Evolutionary conservation across 2,113 vertebrate genomes (phyloP).

Genomic region (Clarias batrachus): DNA sequence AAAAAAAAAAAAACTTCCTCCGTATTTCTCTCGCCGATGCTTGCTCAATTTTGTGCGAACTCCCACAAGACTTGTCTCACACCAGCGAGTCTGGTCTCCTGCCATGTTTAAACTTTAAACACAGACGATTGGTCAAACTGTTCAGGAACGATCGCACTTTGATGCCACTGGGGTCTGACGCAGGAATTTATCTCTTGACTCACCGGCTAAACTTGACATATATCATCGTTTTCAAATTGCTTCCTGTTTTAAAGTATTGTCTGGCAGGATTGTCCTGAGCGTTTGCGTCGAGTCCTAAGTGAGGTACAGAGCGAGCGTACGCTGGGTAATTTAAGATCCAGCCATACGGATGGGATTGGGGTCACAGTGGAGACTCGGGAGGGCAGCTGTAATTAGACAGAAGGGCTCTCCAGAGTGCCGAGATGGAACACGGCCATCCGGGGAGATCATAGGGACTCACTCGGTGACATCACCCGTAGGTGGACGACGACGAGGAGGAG

Average conservation of each 20-base stretch:
- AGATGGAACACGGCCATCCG: slow-evolving; percentile 56
- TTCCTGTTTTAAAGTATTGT: not conserved
- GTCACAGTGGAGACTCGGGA: slow-evolving; percentile 63
- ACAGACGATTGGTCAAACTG: no score
- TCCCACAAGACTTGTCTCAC: no score
- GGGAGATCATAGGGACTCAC: slow-evolving; percentile 43
- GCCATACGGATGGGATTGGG: slow-evolving; percentile 67
- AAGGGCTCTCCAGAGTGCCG: slow-evolving; percentile 68
- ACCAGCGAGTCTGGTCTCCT: no score
- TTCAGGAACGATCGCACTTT: no score
- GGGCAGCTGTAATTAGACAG: slow-evolving; percentile 71
- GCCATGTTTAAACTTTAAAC: no score
- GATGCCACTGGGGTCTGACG: not conserved
- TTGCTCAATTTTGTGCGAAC: no score
- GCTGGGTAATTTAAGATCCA: slow-evolving; percentile 71
- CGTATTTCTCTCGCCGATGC: no score
- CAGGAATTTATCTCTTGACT: not conserved
- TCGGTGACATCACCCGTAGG: slow-evolving; percentile 50
- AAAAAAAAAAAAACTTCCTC: no score
- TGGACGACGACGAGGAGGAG: slow-evolving; percentile 2
- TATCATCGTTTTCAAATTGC: not conserved
- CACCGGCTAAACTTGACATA: not conserved
- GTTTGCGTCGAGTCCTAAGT: not conserved
- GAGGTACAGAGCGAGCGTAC: slow-evolving; percentile 62
- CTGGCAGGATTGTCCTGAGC: not conserved